Conservation (phyloP, 2,888 invertebrate genomes). For the Agrochola litura region DNA sequence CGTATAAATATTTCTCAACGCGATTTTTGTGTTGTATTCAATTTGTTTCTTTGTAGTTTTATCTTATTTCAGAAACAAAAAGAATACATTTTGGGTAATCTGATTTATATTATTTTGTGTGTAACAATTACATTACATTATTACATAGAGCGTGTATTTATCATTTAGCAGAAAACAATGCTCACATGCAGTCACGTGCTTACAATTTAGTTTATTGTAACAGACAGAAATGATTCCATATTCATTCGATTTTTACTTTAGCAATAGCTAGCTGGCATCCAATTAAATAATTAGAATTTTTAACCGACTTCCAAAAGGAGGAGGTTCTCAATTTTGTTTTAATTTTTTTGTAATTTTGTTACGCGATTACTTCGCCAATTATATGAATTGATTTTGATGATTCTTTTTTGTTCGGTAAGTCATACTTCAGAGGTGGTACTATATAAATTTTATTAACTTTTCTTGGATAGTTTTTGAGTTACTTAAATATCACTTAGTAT, state of each 20-base stretch:
- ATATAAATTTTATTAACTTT: no score
- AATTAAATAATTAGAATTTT: no score
- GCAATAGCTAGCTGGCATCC: not conserved
- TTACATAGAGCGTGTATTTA: not conserved
- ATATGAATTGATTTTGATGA: no score
- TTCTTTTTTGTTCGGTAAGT: no score
- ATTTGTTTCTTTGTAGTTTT: constrained; percentile 3
- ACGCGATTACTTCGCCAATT: no score
- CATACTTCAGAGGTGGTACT: no score
- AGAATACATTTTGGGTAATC: constrained; percentile 2
- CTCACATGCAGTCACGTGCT: not conserved
- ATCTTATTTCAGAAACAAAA: constrained; percentile 10
- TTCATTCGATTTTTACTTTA: not conserved
- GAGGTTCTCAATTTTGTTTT: no score
- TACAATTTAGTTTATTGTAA: not conserved
- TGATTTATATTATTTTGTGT: not conserved
- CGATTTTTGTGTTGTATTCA: constrained; percentile 6
- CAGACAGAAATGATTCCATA: not conserved
- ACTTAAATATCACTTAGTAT: no score
- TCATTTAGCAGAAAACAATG: not conserved
- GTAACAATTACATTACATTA: not conserved
- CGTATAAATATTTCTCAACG: constrained; percentile 16
- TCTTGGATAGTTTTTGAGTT: no score
- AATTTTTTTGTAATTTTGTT: no score
- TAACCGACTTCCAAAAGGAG: no score